These are phyloP conservation scores for Magallana angulata DNA, from an alignment of 1,140 invertebrate species.

Conservation along the genomic window DNA sequence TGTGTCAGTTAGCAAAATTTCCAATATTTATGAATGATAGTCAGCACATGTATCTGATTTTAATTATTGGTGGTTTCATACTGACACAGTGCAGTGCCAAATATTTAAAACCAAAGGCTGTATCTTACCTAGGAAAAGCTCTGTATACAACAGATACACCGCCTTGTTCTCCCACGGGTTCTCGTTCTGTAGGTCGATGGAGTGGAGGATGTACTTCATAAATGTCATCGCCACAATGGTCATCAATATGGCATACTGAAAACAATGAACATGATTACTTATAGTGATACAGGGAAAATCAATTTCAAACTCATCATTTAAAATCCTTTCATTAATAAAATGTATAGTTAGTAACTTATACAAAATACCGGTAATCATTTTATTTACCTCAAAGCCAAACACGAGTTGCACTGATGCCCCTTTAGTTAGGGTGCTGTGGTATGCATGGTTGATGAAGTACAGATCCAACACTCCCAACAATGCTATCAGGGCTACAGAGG, in stretches of 20 bases:
- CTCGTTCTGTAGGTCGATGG: conserved; percentile 95
- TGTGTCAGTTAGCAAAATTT: too few species aligned
- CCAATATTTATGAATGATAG: too few species aligned
- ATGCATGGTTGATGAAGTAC: conserved; percentile 95
- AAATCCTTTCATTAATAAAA: neutral
- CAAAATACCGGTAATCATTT: too few species aligned
- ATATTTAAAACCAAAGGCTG: too few species aligned
- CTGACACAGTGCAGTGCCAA: too few species aligned
- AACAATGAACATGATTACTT: conserved; percentile 45
- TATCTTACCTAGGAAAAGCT: conserved; percentile 94
- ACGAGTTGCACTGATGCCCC: conserved; percentile 98
- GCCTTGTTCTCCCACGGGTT: conserved; percentile 99
- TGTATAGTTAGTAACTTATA: neutral
- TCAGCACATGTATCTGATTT: too few species aligned
- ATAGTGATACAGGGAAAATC: conserved; percentile 80
- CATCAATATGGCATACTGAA: conserved; percentile 94
- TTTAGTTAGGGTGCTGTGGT: conserved; percentile 94
- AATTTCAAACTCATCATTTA: neutral
- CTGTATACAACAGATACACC: conserved; percentile 97
- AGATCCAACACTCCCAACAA: conserved; percentile 91
- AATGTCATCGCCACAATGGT: conserved; percentile 96
- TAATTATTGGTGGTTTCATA: too few species aligned
- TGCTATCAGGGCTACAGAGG: conserved; percentile 84
- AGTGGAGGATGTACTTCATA: conserved; percentile 97
- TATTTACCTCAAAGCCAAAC: conserved; percentile 94